phyloP scores from a whole-genome alignment of 2,797 vertebrate species.

The Hyperoplus immaculatus region DNA sequence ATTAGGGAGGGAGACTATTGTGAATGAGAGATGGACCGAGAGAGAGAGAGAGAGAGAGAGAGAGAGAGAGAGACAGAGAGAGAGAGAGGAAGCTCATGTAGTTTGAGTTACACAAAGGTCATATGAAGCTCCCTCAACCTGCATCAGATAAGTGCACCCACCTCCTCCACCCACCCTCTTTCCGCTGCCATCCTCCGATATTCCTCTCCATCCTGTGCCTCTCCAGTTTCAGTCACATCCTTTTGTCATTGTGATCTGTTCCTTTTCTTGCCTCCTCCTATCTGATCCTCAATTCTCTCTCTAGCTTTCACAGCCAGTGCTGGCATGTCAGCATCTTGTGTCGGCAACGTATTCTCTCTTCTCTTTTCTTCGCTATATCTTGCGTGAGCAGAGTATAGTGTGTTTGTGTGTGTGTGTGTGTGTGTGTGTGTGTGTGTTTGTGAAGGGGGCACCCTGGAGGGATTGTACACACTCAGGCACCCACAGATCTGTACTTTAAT shows the following conservation, averaged over 20 bases:
- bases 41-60: slow-evolving; percentile 19
- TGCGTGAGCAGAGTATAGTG: slow-evolving; percentile 23
- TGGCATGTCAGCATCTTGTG: slow-evolving; percentile 63
- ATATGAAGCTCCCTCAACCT: slow-evolving; percentile 56
- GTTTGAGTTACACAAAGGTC: slow-evolving; percentile 74
- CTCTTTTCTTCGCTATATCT: slow-evolving; percentile 34
- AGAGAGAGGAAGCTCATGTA: slow-evolving; percentile 50
- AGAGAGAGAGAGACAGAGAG: slow-evolving; percentile 40
- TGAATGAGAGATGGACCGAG: neutral
- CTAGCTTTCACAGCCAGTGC: slow-evolving; percentile 27
- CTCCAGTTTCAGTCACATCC: slow-evolving; percentile 76
- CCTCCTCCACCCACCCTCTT: slow-evolving; percentile 13
- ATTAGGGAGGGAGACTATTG: slow-evolving; percentile 1
- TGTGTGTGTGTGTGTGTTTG: neutral
- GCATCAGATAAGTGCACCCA: slow-evolving; percentile 39
- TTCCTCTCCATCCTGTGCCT: slow-evolving; percentile 64
- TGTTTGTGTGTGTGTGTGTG: no score
- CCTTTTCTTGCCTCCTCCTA: slow-evolving; percentile 55
- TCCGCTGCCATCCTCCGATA: slow-evolving; percentile 53
- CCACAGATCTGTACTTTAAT: slow-evolving; percentile 72
- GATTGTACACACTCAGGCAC: slow-evolving; percentile 25
- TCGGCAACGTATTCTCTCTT: slow-evolving; percentile 49
- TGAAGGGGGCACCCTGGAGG: slow-evolving; percentile 32
- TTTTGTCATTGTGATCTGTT: slow-evolving; percentile 66
- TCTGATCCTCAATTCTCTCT: slow-evolving; percentile 64